Base-by-base conservation (phyloP, 2,888 invertebrate genomes). In the Monochamus alternatus region DNA sequence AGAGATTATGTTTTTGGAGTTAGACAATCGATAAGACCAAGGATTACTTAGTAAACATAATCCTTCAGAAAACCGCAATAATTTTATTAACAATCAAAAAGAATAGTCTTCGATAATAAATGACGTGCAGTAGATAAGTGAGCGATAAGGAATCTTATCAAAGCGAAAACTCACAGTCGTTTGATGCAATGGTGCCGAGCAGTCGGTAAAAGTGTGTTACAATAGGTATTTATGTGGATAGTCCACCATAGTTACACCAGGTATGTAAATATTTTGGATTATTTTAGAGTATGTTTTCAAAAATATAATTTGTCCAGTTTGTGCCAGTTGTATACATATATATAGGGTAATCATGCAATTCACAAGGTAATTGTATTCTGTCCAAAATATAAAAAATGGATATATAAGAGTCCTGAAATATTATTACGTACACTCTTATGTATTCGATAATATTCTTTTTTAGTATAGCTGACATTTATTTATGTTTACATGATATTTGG, bases 111-210 rank as follows among this genome's bases (percentile, higher is more conserved):
- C 66, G 52, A 62, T 73, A 76, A 68, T 60, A 60, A 69, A 62
- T 76, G 73, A 73, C 76, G 76, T 73, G 51, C 44, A 62, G 64
- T 51, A n/a, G 76, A 76, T 76, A 76, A 76, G 59, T 44, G 59
- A 30, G 43, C 43, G 76, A 76, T 76, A 76, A 70, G 59, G 22
- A 69, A 76, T 73, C 70, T 76, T 76, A 76, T 76, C 76, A 44
- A 10, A 38, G 58, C 60, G 51, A 60, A 67, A 65, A 52, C 32
- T 55, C 59, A 51, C 75, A 76, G 64, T 76, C 62, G 73, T 69
- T 63, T 22, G 44, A 51, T 63, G 51, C 63, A 3, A 71, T 71
- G 71, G 51, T 63, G 71, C 44, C 14, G 71, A 63, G 62, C 63
- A 52, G 71, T 62, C 55, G 55, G 55, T 63, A 51, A 51, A 71